Evolutionary conservation across 2,888 invertebrate species (phyloP).

Genomic region (Chymomyza amoena): DNA sequence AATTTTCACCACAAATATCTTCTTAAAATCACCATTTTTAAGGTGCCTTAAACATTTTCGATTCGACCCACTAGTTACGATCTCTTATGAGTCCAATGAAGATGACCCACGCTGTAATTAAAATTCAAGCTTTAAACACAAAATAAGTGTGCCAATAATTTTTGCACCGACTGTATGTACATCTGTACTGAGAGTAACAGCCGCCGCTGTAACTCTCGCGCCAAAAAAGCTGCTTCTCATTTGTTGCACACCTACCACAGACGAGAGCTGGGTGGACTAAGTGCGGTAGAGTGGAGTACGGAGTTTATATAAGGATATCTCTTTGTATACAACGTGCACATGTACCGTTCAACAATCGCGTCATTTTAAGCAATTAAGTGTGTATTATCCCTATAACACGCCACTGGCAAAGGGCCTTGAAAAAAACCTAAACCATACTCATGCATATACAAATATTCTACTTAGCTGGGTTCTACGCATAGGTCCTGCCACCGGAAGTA

Average conservation of each 20-base stretch:
- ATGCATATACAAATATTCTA: background rate
- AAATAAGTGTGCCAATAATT: too few relatives aligned
- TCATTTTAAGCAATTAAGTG: slow-evolving; percentile 74
- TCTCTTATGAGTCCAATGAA: too few relatives aligned
- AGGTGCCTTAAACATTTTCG: too few relatives aligned
- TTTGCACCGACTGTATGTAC: background rate
- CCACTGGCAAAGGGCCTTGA: slow-evolving; percentile 69
- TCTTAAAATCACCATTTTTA: too few relatives aligned
- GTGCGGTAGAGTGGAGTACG: background rate
- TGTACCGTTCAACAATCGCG: slow-evolving; percentile 63
- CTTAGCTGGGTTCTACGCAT: slow-evolving; percentile 29
- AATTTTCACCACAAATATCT: too few relatives aligned
- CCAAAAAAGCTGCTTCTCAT: slow-evolving; percentile 9
- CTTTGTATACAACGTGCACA: slow-evolving; percentile 32
- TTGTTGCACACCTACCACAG: slow-evolving; percentile 30
- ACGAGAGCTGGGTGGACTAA: background rate
- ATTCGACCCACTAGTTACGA: too few relatives aligned
- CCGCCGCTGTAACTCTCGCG: background rate
- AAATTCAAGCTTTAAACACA: too few relatives aligned
- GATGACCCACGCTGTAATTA: too few relatives aligned
- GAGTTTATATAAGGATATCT: background rate
- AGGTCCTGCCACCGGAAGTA: slow-evolving; percentile 71
- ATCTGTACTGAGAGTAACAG: background rate
- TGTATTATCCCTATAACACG: slow-evolving; percentile 68
- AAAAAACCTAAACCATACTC: slow-evolving; percentile 25